A percentile compares a stretch with the other conserved stretches of the same genome.
phyloP scores from a whole-genome alignment of 2,113 vertebrate genomes.

The Tinamus guttatus region DNA sequence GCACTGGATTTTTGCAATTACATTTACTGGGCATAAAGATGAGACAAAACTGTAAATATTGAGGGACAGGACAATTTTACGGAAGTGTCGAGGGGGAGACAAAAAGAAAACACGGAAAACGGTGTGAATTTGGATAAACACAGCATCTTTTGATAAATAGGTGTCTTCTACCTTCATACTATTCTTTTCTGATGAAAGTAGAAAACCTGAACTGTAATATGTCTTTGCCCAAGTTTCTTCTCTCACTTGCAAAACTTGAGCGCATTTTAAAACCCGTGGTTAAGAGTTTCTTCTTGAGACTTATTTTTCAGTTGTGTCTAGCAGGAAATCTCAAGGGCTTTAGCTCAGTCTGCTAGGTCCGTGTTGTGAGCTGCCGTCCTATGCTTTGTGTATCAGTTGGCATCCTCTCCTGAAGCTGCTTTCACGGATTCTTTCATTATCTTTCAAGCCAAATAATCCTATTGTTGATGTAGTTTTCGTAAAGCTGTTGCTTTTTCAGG shows the following conservation, averaged over 20 bases:
- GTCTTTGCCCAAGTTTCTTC: neutral
- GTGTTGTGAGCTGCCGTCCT: neutral
- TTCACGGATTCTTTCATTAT: accelerated
- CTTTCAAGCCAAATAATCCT: neutral
- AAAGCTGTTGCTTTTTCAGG: neutral
- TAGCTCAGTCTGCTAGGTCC: neutral
- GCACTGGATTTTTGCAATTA: neutral
- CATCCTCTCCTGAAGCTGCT: neutral
- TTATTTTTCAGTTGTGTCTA: neutral
- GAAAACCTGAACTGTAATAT: neutral
- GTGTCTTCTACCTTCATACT: neutral
- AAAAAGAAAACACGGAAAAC: neutral
- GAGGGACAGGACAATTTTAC: neutral
- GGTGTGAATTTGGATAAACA: neutral
- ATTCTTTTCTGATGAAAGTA: neutral
- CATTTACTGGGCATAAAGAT: neutral
- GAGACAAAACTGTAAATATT: neutral
- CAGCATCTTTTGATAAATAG: neutral
- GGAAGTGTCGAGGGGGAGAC: neutral
- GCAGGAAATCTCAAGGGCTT: neutral
- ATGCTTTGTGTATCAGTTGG: neutral
- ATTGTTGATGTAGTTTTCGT: neutral
- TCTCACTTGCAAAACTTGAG: neutral
- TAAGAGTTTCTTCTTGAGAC: neutral
- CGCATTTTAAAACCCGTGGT: neutral